Base-by-base conservation (phyloP, 1,140 invertebrate species). In the Tetranychus cinnabarinus region DNA sequence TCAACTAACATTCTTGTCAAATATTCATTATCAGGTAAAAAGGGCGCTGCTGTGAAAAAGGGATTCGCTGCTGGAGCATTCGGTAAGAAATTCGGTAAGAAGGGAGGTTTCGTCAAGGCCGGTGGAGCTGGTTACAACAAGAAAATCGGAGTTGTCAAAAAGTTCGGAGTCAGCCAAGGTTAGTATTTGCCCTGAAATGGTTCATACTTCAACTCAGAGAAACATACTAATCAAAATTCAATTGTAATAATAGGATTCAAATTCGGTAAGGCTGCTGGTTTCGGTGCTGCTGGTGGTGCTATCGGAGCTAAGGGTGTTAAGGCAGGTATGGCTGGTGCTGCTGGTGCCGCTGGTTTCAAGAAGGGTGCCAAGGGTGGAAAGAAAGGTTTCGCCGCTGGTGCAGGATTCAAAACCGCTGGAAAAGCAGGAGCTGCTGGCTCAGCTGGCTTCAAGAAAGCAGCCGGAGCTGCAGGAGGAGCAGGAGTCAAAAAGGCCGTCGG, bases 61-160 rank as follows among this genome's bases (percentile, higher is more conserved):
- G 55, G 36, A 13, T 35, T 33, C 37, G 54, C 61, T 58, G 37
- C 45, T 36, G 15, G 15, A 23, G 42, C 56, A 15, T 35, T 60
- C 15, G 47, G 8, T 2, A 54, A 36, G 7, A 62, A 62, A 33
- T 57, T 58, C 34, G 55, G 45, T 15, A 62, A 62, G 59, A 39
- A 52, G 13, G 61, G 57, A 35, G 37, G n/a, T 13, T 62, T 62
- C 39, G 57, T n/a, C 50, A 62, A 62, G 45, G 46, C 55, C n/a
- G 61, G 57, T 45, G 61, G 56, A n/a, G 56, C 61, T 42, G 61
- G 61, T 12, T 62, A 61, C 57, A 62, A 62, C 61, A 62, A 62
- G 47, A 62, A 62, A 37, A 48, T 62, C 52, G 61, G 61, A 23
- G 58, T 39, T 2, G 45, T 62, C 13, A 59, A 58, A 31, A 63